Percentiles rank a stretch among this genome's conserved stretches.
Conservation (phyloP, 2,797 vertebrate species). For the Gymnothorax javanicus region DNA sequence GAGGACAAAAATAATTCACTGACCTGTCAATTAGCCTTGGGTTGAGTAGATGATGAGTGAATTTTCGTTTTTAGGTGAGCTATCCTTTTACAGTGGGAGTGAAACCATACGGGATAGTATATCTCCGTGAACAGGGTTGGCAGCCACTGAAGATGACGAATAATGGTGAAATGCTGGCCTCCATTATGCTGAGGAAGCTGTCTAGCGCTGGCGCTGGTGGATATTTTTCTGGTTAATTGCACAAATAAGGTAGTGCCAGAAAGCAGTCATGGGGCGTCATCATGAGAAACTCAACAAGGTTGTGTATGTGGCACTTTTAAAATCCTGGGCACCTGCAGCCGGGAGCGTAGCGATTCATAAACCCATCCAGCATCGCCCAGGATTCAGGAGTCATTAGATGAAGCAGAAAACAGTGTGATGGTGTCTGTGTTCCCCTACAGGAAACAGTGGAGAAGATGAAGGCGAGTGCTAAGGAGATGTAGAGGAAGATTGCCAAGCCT, state of each 20-base stretch:
- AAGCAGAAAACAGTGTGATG: background rate
- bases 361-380: background rate
- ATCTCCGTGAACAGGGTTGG: too few relatives aligned
- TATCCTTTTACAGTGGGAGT: too few relatives aligned
- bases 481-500: slow-evolving; percentile 54
- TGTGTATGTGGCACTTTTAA: slow-evolving; percentile 41
- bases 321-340: background rate
- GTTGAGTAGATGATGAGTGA: too few relatives aligned
- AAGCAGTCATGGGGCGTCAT: slow-evolving; percentile 45
- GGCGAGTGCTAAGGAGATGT: slow-evolving; percentile 88
- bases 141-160: background rate
- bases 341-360: background rate
- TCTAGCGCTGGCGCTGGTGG: background rate
- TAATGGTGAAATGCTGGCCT: background rate
- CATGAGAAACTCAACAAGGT: slow-evolving; percentile 54
- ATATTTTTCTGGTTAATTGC: background rate
- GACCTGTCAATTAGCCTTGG: too few relatives aligned
- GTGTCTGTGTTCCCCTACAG: slow-evolving; percentile 59
- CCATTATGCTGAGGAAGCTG: background rate
- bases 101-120: too few relatives aligned
- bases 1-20: too few relatives aligned
- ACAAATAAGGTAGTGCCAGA: background rate
- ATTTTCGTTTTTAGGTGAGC: too few relatives aligned
- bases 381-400: slow-evolving; percentile 21
- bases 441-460: slow-evolving; percentile 92